phyloP scores from a whole-genome alignment of 2,888 invertebrate species.

The Orthosia gracilis region DNA sequence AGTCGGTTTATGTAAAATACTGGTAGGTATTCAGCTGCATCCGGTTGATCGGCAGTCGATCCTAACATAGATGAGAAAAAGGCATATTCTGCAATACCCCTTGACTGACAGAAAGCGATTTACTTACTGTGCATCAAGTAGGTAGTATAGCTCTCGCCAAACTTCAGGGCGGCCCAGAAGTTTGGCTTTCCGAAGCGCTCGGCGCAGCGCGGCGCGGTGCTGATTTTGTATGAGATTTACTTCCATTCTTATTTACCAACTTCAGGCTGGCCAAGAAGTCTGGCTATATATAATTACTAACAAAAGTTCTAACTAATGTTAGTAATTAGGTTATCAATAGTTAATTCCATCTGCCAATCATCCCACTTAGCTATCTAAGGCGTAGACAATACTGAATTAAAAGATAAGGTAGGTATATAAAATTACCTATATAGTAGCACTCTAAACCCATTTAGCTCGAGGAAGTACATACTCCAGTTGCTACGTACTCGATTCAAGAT shows the following conservation, averaged over 20 bases:
- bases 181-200: too few species aligned
- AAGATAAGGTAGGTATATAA: conserved; percentile 5
- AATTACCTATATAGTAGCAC: conserved; percentile 12
- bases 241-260: too few species aligned
- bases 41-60: neutral
- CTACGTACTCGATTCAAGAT: conserved; percentile 26
- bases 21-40: neutral
- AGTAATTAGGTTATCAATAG: neutral
- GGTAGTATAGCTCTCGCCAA: too few species aligned
- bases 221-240: too few species aligned
- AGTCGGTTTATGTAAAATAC: neutral
- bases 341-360: neutral
- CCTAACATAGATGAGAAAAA: neutral
- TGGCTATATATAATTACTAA: too few species aligned
- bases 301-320: too few species aligned
- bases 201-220: too few species aligned
- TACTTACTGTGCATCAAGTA: too few species aligned
- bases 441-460: conserved; percentile 25
- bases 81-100: too few species aligned
- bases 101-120: too few species aligned
- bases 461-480: conserved; percentile 7
- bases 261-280: too few species aligned
- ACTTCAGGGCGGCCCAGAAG: too few species aligned
- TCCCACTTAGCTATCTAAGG: neutral
- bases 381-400: neutral